Base-by-base conservation (phyloP, 2,113 vertebrate species). In the Istiophorus platypterus region DNA sequence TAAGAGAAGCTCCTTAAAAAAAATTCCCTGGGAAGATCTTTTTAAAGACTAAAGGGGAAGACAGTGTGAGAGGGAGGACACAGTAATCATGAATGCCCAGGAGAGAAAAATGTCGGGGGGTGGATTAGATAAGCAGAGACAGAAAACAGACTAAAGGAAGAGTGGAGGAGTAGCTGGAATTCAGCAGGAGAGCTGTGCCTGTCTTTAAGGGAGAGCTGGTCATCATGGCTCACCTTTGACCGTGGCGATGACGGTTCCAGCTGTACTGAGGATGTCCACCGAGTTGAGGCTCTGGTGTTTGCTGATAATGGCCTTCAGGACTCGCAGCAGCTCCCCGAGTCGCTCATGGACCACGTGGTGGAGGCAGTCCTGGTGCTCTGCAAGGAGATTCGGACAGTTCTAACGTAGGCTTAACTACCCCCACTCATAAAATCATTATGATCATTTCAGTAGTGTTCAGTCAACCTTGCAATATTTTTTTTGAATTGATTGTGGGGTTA, bases 211-310 rank as follows among this genome's bases (percentile, higher is more conserved):
- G 67, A 74, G 78, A 68, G 65, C 54, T 52, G 61, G 41, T 47
- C 62, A 65, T 61, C 69, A 13, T 4, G 1, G 62, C 96, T 97
- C 94, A 99, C 98, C 97, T 98, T 99, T 99, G 86, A 99, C 97
- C 94, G 97, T 97, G 76, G 97, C 94, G 87, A 97, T 96, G 91
- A 99, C 95, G 31, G 95, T 96, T 89, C 97, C 98, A 56, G 97
- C 97, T 24, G 97, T 96, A 89, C 96, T 97, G 45, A 99, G 97
- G 92, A 99, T 97, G 80, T 98, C 97, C 87, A 97, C 96, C 0
- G 97, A 99, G 94, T 98, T 99, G 31, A 99, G 95, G 77, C 96
- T 96, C 85, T 96, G 97, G 93, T 99, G 97, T 91, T 98, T 99
- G 90, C 88, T 95, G 90, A 99, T 97, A 68, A 99, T 92, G 74